These are phyloP conservation scores for Agriotes lineatus DNA, from an alignment of 2,888 invertebrate species.

Conservation along the genomic window DNA sequence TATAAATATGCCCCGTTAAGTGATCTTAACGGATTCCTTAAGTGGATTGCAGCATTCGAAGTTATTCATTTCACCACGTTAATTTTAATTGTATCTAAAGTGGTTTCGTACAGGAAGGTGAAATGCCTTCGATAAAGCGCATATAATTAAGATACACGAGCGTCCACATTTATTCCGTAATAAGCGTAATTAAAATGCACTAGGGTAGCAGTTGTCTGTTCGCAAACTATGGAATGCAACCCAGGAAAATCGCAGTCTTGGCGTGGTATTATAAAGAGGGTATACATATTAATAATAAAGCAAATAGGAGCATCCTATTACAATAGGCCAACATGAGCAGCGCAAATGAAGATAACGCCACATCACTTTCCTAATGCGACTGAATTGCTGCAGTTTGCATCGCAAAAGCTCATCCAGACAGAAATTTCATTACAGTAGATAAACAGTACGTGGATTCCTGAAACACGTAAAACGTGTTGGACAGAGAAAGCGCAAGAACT, in stretches of 20 bases:
- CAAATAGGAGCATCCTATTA: conserved; percentile 22
- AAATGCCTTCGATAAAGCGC: conserved; percentile 16
- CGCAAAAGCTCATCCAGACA: conserved; percentile 35
- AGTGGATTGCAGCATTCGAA: conserved; percentile 36
- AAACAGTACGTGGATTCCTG: neutral
- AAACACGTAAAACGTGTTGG: conserved; percentile 9
- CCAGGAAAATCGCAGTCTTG: conserved; percentile 1
- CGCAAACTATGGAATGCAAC: conserved; percentile 4
- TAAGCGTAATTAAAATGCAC: conserved; percentile 25
- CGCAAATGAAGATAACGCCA: conserved; percentile 64
- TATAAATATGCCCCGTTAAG: conserved; percentile 36
- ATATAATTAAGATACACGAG: conserved; percentile 18
- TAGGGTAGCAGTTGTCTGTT: neutral
- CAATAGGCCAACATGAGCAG: conserved; percentile 53
- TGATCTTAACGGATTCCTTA: conserved; percentile 34
- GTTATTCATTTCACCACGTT: conserved; percentile 22
- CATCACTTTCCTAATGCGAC: conserved; percentile 59
- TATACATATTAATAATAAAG: conserved; percentile 23
- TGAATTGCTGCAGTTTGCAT: conserved; percentile 54
- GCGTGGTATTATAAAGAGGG: conserved; percentile 1
- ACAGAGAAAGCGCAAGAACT: conserved; percentile 16
- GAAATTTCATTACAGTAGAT: conserved; percentile 32
- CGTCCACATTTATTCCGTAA: conserved; percentile 8
- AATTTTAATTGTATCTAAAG: conserved; percentile 38
- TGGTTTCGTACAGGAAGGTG: conserved; percentile 17